Base-by-base conservation (phyloP, 2,113 vertebrate genomes). In the Erpornis zantholeuca region DNA sequence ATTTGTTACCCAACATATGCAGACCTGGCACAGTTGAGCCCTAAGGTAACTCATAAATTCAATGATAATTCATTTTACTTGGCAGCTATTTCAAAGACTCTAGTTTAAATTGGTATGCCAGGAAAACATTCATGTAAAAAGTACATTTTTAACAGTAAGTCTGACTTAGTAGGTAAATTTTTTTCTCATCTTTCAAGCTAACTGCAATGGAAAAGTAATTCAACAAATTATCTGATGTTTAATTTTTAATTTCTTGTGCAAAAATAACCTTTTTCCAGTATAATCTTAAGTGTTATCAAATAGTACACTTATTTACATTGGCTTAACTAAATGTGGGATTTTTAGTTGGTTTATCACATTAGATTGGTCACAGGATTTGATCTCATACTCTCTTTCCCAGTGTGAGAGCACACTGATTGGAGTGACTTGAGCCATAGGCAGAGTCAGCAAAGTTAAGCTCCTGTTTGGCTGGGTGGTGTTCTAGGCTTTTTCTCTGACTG, bases 31-130 rank as follows among this genome's bases (percentile, higher is more conserved):
- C 70, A 71, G 75, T 27, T 92, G 82, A 94, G 68, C 93, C 90
- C 83, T 84, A 66, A 95, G 92, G 81, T 97, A 95, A 90, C 88
- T 95, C 96, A 88, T 88, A 94, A 97, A 95, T 96, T 96, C 81
- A 97, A 90, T 86, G 64, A 78, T 98, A 98, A 98, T 98, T 92
- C 97, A 94, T 98, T 99, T 98, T 97, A 82, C 54, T 97, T 98
- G 97, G 97, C 97, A 98, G 61, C 80, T 89, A 78, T 97, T 96
- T 97, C 89, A 98, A 94, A 96, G 80, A 47, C 90, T 96, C 90
- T 86, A 73, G 45, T 78, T 92, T 96, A 97, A 95, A 93, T 71
- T 83, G 44, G 33, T 91, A 78, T 94, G 90, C 96, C 96, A 98
- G 89, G 65, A 95, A 96, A 96, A 81, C 36, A 82, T 60, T 90